Evolutionary conservation across 2,888 invertebrate genomes (phyloP), one percentile per base, ranked within the genome.

Genomic region (Caenorhabditis wallacei): DNA sequence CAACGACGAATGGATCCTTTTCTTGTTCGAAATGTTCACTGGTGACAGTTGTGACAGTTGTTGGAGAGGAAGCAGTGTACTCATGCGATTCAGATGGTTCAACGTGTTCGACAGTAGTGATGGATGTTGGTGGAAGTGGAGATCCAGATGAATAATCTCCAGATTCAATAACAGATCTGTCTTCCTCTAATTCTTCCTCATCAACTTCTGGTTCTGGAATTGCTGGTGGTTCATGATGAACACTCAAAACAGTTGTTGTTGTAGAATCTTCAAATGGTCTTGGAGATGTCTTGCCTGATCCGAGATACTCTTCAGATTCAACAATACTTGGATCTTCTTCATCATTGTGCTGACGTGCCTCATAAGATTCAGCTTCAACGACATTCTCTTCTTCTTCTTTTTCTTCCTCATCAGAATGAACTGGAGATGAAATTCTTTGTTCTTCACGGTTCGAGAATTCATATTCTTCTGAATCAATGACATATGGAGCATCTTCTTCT

Each of bases 211-310:
- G 70, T 22, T 75, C 63, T 40, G 75, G 75, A 54, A 76, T 76
- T 35, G 69, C 82, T 35, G 82, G 51, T 26, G 75, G 76, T n/a
- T 82, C 82, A 24, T 78, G 76, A 56, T 66, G 72, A 40, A 74
- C 82, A 37, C 54, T 80, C 48, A 71, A 16, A 35, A 76, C 66
- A n/a, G 82, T 82, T 10, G 82, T 82, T 8, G 76, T 71, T 16
- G 75, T 76, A 16, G 76, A 70, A 7, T 76, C 71, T 51, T 76
- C 68, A 40, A 76, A 69, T 61, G 82, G 79, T 18, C 71, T 66
- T 35, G 70, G 64, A 16, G 64, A 70, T 54, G 53, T 61, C 0
- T 46, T 20, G 22, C 54, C 37, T 4, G 70, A 70, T 53, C 69
- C 57, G 22, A 26, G 11, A 40, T 70, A 64, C 30, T 79, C 79